Percentiles rank a stretch among this genome's conserved stretches.
Conservation (phyloP, 1,140 invertebrate species). For the Lepidostoma basale region DNA sequence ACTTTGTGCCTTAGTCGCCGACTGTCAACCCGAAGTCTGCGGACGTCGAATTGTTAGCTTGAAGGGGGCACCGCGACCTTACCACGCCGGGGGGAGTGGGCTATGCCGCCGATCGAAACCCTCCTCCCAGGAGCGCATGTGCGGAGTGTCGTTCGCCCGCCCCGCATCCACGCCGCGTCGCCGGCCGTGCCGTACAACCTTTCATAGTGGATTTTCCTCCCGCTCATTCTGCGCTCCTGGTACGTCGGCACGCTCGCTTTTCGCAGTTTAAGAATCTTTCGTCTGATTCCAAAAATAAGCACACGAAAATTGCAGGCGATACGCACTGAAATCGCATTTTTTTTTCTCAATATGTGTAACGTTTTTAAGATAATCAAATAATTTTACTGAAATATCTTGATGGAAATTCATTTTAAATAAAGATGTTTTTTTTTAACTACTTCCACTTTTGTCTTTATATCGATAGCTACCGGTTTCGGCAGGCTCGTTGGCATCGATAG, state of each 20-base stretch:
- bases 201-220: constrained; percentile 3
- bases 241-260: background rate
- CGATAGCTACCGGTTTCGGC: too few relatives aligned
- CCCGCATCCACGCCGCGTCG: background rate
- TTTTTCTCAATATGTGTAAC: too few relatives aligned
- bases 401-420: too few relatives aligned
- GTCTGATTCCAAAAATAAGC: too few relatives aligned
- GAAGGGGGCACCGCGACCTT: constrained; percentile 11
- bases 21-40: background rate
- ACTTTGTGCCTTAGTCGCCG: background rate
- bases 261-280: too few relatives aligned
- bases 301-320: too few relatives aligned
- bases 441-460: too few relatives aligned
- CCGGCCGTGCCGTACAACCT: background rate
- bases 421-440: too few relatives aligned
- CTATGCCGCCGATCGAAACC: constrained; percentile 13
- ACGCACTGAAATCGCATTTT: too few relatives aligned
- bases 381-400: too few relatives aligned
- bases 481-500: too few relatives aligned
- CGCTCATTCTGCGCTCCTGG: constrained; percentile 16
- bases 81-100: background rate
- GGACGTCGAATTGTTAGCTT: background rate
- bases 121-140: constrained; percentile 15
- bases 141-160: background rate
- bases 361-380: too few relatives aligned